Evolutionary conservation across 1,140 invertebrate genomes (phyloP).

Genomic region (Phthorimaea operculella): DNA sequence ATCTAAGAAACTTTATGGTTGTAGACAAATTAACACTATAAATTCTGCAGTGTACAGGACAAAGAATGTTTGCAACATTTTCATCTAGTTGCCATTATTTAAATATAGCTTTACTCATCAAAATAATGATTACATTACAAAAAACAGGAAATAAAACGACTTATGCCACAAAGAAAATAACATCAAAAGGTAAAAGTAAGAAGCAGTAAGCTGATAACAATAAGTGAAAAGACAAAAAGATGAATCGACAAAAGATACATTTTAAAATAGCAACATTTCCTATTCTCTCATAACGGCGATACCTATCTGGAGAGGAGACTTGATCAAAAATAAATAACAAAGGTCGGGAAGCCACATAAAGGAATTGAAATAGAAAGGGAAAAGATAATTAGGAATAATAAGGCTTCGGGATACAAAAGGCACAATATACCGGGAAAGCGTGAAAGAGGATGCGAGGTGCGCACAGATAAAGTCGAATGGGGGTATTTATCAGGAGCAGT

Average conservation of each 20-base stretch:
- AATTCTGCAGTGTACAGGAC: too few relatives aligned
- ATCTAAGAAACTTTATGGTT: too few relatives aligned
- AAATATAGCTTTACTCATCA: too few relatives aligned
- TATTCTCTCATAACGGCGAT: constrained; percentile 17
- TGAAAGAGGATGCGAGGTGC: constrained; percentile 11
- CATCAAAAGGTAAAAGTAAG: constrained; percentile 21
- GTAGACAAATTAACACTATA: too few relatives aligned
- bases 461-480: constrained; percentile 8
- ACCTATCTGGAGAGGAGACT: constrained; percentile 18
- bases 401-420: constrained; percentile 38
- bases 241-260: constrained; percentile 17
- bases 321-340: constrained; percentile 30
- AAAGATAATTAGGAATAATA: constrained; percentile 46
- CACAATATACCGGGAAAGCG: constrained; percentile 26
- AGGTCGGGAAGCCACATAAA: constrained; percentile 36
- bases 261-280: constrained; percentile 22
- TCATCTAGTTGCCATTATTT: too few relatives aligned
- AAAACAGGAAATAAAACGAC: constrained; percentile 11
- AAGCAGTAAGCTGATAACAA: constrained; percentile 26
- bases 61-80: too few relatives aligned
- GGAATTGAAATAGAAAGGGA: constrained; percentile 30
- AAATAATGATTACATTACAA: too few relatives aligned
- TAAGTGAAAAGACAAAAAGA: constrained; percentile 21
- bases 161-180: constrained; percentile 17
- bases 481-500: constrained; percentile 1